Evolutionary conservation across 2,888 invertebrate species (phyloP).

Genomic region (Tachina grossa): DNA sequence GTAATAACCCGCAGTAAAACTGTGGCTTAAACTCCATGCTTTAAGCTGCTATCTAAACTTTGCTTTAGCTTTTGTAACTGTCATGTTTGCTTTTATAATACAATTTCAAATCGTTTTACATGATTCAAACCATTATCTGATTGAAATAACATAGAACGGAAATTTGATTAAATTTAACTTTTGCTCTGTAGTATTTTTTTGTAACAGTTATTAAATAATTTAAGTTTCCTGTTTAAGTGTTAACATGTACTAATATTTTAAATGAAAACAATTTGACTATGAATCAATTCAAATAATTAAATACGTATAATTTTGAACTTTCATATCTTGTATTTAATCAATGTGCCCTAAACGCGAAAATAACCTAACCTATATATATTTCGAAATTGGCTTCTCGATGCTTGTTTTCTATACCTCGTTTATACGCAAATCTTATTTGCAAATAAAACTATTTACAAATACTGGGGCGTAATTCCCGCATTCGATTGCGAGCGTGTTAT

Average conservation of each 20-base stretch:
- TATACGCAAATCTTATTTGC: too few relatives aligned
- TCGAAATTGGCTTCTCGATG: too few relatives aligned
- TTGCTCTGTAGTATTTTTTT: conserved; percentile 5
- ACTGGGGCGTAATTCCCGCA: too few relatives aligned
- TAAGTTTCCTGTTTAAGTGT: neutral
- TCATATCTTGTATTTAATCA: neutral
- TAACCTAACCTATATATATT: too few relatives aligned
- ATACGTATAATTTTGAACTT: neutral
- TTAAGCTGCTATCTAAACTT: neutral
- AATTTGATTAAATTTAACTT: neutral
- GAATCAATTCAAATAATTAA: neutral
- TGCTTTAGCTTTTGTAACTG: neutral
- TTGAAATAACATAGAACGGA: conserved; percentile 63
- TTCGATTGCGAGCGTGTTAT: too few relatives aligned
- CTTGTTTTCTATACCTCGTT: too few relatives aligned
- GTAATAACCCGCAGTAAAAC: conserved; percentile 14
- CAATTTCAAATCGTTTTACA: conserved; percentile 1
- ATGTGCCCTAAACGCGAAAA: neutral
- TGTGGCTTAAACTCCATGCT: conserved; percentile 37
- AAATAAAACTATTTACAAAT: too few relatives aligned
- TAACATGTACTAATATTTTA: neutral
- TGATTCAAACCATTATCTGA: conserved; percentile 34
- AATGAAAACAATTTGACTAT: neutral
- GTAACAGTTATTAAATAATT: neutral
- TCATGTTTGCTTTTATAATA: neutral